Percentiles rank a stretch among this genome's conserved stretches.
phyloP scores from a whole-genome alignment of 2,113 vertebrate genomes.

The Hippocampus mohnikei region DNA sequence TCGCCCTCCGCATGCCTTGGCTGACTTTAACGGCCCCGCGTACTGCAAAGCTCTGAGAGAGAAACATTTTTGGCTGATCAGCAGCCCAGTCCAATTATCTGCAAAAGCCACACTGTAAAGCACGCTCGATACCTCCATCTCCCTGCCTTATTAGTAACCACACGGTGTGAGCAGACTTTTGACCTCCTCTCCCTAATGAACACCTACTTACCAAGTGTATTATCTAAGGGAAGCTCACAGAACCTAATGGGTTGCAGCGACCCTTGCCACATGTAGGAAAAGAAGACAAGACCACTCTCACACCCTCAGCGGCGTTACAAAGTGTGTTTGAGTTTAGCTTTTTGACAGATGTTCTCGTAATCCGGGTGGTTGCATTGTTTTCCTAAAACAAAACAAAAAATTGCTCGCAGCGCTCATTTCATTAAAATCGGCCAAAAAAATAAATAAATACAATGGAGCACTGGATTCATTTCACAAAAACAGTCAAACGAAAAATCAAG shows the following conservation, averaged over 20 bases:
- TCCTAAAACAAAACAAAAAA: neutral
- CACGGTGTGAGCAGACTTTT: constrained; percentile 21
- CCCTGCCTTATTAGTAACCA: constrained; percentile 19
- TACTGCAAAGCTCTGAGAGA: constrained; percentile 8
- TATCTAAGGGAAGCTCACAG: constrained; percentile 19
- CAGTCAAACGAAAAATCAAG: too few relatives aligned
- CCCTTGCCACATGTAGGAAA: constrained; percentile 6
- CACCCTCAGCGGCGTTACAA: constrained; percentile 9
- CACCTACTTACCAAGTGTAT: constrained; percentile 24
- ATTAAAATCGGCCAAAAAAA: neutral
- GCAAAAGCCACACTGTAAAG: constrained; percentile 45
- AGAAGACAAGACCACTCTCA: constrained; percentile 14
- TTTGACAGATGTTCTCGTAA: neutral
- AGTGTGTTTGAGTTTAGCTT: neutral
- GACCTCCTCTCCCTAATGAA: constrained; percentile 44
- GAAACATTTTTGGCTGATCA: constrained; percentile 45
- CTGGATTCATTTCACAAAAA: too few relatives aligned
- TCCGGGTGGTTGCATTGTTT: neutral
- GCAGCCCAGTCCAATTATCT: constrained; percentile 55
- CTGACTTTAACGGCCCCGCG: constrained; percentile 12
- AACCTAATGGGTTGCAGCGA: constrained; percentile 12
- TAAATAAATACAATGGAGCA: too few relatives aligned
- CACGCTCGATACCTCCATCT: constrained; percentile 43
- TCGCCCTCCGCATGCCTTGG: constrained; percentile 1
- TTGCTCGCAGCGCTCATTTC: neutral